Evolutionary conservation across 2,888 invertebrate species (phyloP).

Genomic region (Cantharis nigra): DNA sequence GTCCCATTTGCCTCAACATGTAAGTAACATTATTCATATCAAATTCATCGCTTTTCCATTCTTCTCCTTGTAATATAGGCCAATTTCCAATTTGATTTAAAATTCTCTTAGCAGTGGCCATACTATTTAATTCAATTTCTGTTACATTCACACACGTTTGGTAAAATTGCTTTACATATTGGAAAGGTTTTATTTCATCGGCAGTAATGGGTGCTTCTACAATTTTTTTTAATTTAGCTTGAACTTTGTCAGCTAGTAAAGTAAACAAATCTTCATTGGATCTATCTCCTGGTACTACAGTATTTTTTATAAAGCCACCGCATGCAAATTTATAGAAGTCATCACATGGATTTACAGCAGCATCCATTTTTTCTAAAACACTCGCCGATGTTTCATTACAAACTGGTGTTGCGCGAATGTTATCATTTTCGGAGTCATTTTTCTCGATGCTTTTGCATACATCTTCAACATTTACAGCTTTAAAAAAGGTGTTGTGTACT

Average conservation of each 20-base stretch:
- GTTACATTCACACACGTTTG: conserved; percentile 49
- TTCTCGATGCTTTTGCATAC: background rate
- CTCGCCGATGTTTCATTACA: conserved; percentile 77
- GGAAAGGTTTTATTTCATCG: conserved; percentile 46
- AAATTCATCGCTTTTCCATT: conserved; percentile 53
- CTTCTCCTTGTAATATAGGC: conserved; percentile 58
- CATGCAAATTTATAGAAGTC: conserved; percentile 78
- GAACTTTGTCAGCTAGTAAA: conserved; percentile 53
- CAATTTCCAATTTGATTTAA: conserved; percentile 62
- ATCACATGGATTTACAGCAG: conserved; percentile 70
- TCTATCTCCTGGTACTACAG: conserved; percentile 68
- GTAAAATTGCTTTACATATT: conserved; percentile 35
- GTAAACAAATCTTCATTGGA: conserved; percentile 59
- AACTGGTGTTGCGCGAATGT: conserved; percentile 59
- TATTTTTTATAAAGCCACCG: conserved; percentile 69
- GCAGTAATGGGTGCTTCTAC: conserved; percentile 49
- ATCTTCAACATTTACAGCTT: too few species aligned
- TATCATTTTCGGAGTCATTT: background rate
- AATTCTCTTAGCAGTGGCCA: conserved; percentile 45
- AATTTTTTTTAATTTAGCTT: conserved; percentile 53
- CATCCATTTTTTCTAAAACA: conserved; percentile 70
- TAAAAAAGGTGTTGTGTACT: background rate
- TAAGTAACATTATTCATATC: conserved; percentile 47
- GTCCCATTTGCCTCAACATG: conserved; percentile 45
- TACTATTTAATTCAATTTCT: conserved; percentile 43